A percentile compares a stretch with the other conserved stretches of the same genome.
phyloP scores from a whole-genome alignment of 64 coral and sea anemone genomes.

The Trachythela sp. region DNA sequence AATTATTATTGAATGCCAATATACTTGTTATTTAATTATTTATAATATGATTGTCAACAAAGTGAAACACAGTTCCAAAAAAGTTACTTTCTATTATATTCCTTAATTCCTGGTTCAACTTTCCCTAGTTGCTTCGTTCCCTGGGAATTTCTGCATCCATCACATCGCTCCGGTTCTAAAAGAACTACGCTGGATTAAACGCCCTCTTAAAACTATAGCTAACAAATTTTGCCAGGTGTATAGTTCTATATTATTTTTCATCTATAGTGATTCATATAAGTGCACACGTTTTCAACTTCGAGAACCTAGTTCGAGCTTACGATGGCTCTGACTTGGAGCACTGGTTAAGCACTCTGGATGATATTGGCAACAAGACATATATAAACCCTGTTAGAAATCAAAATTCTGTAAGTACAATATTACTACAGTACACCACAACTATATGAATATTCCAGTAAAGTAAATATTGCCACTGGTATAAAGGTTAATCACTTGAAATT shows the following conservation, averaged over 20 bases:
- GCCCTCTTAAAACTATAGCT: background rate
- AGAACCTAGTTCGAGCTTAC: slow-evolving; percentile 45
- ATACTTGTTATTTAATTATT: no score
- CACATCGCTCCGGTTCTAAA: no score
- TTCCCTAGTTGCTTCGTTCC: no score
- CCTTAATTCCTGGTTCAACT: no score
- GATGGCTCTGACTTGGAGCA: slow-evolving; percentile 25
- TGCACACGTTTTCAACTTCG: slow-evolving; percentile 84
- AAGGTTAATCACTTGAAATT: background rate
- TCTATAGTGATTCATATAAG: slow-evolving; percentile 68
- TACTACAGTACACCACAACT: background rate
- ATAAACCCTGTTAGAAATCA: slow-evolving; percentile 64
- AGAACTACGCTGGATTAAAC: no score
- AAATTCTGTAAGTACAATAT: slow-evolving; percentile 56
- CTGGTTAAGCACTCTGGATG: slow-evolving; percentile 55
- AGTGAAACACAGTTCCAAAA: no score
- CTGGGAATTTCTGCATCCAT: no score
- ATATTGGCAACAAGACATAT: slow-evolving; percentile 10
- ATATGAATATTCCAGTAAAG: no score
- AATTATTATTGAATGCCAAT: no score
- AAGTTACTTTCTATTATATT: no score
- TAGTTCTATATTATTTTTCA: background rate
- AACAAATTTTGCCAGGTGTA: background rate
- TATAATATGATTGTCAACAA: no score
- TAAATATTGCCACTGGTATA: no score